Conservation (phyloP, 2,888 invertebrate species). For the Pterostichus madidus region DNA sequence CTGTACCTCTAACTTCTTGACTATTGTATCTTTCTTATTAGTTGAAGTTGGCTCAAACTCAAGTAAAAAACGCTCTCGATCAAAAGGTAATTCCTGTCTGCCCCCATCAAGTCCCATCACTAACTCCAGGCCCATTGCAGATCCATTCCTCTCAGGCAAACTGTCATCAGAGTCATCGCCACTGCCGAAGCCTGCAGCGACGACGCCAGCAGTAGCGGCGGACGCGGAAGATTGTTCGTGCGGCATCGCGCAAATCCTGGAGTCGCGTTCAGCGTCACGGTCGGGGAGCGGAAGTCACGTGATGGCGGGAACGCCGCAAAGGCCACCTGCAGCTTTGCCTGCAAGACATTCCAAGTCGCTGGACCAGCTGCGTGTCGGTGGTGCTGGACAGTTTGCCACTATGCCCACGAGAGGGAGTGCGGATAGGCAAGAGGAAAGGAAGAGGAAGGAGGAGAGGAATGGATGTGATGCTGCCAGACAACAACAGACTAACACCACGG, state of each 20-base stretch:
- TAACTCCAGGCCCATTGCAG: constrained; percentile 73
- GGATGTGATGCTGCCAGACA: constrained; percentile 48
- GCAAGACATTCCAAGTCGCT: constrained; percentile 90
- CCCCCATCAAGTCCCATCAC: neutral
- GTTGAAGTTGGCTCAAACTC: constrained; percentile 54
- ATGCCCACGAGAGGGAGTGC: constrained; percentile 67
- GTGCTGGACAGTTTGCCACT: constrained; percentile 52
- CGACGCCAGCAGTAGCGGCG: constrained; percentile 5
- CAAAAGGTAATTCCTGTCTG: constrained; percentile 38
- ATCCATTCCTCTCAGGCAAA: constrained; percentile 80
- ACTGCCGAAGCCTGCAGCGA: constrained; percentile 8
- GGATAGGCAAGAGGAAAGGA: constrained; percentile 68
- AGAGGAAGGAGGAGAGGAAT: constrained; percentile 70
- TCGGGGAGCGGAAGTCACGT: constrained; percentile 71
- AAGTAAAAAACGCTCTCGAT: constrained; percentile 52
- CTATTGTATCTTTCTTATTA: constrained; percentile 49
- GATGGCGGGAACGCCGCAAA: constrained; percentile 79
- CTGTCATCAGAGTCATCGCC: constrained; percentile 71
- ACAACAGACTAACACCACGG: constrained; percentile 16
- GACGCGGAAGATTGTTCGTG: constrained; percentile 83
- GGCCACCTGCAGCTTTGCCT: constrained; percentile 78
- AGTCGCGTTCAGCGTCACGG: constrained; percentile 81
- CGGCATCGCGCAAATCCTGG: constrained; percentile 83
- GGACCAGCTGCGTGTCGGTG: constrained; percentile 84
- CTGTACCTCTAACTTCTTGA: constrained; percentile 40